Conservation (phyloP, 92 coral and sea anemone genomes). For the Actinernus sp. region DNA sequence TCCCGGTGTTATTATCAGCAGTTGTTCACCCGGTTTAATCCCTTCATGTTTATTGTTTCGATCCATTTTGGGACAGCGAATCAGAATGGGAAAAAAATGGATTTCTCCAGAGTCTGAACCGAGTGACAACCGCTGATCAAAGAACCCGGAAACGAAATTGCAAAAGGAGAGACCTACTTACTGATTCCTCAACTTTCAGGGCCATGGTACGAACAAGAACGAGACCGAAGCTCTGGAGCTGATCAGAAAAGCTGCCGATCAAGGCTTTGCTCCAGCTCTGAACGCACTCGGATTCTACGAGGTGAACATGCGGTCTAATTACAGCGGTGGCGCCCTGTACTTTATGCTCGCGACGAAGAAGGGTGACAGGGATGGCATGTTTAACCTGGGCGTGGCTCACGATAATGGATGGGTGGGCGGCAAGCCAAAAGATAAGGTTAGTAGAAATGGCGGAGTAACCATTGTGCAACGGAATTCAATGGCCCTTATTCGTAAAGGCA, state of each 20-base stretch:
- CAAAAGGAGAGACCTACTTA: too few species aligned
- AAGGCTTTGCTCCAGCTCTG: conserved; percentile 91
- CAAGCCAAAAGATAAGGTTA: conserved; percentile 75
- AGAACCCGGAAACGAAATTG: too few species aligned
- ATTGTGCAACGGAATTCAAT: too few species aligned
- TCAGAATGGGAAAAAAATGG: too few species aligned
- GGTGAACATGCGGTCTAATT: conserved; percentile 81
- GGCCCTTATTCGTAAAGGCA: too few species aligned
- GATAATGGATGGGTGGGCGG: conserved; percentile 88
- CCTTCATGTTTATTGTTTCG: too few species aligned
- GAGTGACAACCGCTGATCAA: too few species aligned
- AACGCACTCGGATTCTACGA: conserved; percentile 95
- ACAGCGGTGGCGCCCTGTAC: conserved; percentile 80
- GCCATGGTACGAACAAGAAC: conserved; percentile 85
- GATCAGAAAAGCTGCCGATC: conserved; percentile 76
- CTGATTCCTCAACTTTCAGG: conserved; percentile 42
- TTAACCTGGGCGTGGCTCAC: conserved; percentile 86
- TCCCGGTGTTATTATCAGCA: too few species aligned
- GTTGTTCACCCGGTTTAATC: too few species aligned
- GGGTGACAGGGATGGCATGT: conserved; percentile 94
- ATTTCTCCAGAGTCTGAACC: too few species aligned
- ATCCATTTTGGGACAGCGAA: too few species aligned
- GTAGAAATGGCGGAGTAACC: too few species aligned
- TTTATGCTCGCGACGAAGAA: conserved; percentile 80
- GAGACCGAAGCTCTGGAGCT: conserved; percentile 85